Evolutionary conservation across 2,797 vertebrate species (phyloP).

Genomic region (Oryzias sinensis): DNA sequence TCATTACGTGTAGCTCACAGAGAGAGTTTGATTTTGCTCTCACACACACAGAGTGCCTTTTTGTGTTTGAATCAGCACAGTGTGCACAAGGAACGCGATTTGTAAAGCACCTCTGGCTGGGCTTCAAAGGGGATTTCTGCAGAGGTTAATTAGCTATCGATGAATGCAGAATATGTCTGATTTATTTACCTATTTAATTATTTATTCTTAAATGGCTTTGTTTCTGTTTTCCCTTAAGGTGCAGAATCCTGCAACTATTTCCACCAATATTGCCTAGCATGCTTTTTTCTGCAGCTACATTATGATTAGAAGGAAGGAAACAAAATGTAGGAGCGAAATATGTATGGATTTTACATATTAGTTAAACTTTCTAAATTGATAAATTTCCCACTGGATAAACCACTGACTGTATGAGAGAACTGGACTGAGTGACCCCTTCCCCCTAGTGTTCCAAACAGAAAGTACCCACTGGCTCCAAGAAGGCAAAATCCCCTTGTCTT

Average conservation of each 20-base stretch:
- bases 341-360: too few species aligned
- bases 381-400: too few species aligned
- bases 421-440: too few species aligned
- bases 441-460: too few species aligned
- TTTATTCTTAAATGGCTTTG: slow-evolving; percentile 14
- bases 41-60: slow-evolving; percentile 8
- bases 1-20: slow-evolving; percentile 60
- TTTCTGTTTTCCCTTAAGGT: slow-evolving; percentile 12
- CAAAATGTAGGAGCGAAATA: too few species aligned
- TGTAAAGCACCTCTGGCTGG: slow-evolving; percentile 23
- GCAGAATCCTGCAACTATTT: neutral
- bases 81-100: slow-evolving; percentile 18
- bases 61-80: slow-evolving; percentile 33
- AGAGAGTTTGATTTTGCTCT: slow-evolving; percentile 55
- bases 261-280: neutral
- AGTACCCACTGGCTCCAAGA: too few species aligned
- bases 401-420: too few species aligned
- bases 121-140: slow-evolving; percentile 32
- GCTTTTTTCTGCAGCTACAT: neutral
- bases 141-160: slow-evolving; percentile 45
- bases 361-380: too few species aligned
- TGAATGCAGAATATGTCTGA: slow-evolving; percentile 20
- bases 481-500: too few species aligned
- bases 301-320: too few species aligned
- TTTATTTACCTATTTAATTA: slow-evolving; percentile 3